Evolutionary conservation across 2,888 invertebrate species (phyloP), one percentile per base, ranked within the genome.

Genomic region (Chesias legatella): DNA sequence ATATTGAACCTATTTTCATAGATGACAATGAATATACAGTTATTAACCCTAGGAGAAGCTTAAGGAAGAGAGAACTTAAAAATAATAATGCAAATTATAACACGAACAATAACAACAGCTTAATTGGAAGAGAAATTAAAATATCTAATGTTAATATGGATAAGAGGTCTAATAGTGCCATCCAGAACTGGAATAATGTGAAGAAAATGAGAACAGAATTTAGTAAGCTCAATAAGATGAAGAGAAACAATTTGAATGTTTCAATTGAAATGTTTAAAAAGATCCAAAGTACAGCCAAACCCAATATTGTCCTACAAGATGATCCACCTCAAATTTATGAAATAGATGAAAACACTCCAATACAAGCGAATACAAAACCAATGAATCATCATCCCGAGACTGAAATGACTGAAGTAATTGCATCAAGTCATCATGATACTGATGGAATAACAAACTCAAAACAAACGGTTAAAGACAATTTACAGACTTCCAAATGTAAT

Each of bases 201-300:
- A 85, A 83, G 51, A 82, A 60, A 63, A 86, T 86, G 85, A 79
- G 75, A 58, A 83, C 80, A 50, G 86, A 84, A 52, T 84, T 88
- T 36, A 80, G 75, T 59, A 86, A 80, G 56, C 55, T 81, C 26
- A 79, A 78, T 43, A 82, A 80, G 43, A 64, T 67, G 43, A 75
- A 77, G 43, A 78, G 62, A 55, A 84, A 64, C 47, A 89, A 88
- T 67, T 52, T 88, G 6, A 84, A 88, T 77, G 75, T 84, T 33
- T 88, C 88, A 20, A 80, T 85, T 54, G 83, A 88, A 67, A 79
- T 78, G 76, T 74, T 69, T 45, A 83, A 84, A 47, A 84, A 74
- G 54, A 64, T 67, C 30, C 67, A 79, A 53, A 67, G 38, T 38
- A 41, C 57, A 33, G 40, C 48, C 5, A 67, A 57, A 23, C 40